Evolutionary conservation across 1,140 invertebrate species (phyloP).

Genomic region (Dinothrombium tinctorium): DNA sequence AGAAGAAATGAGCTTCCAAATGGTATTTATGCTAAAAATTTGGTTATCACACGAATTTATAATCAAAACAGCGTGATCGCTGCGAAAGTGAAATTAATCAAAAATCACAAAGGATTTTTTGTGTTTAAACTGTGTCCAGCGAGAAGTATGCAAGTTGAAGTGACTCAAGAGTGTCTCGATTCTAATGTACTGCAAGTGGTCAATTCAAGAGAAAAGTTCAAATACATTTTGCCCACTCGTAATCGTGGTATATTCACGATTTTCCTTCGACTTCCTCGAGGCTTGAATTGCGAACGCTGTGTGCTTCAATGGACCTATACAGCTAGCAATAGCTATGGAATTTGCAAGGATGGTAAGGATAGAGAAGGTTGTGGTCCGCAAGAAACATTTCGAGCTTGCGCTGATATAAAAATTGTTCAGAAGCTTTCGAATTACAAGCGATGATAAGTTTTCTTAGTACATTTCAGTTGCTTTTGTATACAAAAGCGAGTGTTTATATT

Average conservation of each 20-base stretch:
- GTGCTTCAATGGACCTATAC: slow-evolving; percentile 74
- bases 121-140: slow-evolving; percentile 59
- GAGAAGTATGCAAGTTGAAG: slow-evolving; percentile 46
- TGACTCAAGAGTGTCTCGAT: slow-evolving; percentile 55
- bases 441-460: too few species aligned
- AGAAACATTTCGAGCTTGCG: slow-evolving; percentile 62
- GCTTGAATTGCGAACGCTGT: slow-evolving; percentile 54
- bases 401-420: slow-evolving; percentile 41
- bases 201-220: not conserved
- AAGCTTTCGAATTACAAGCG: not conserved
- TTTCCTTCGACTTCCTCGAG: slow-evolving; percentile 14
- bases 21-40: not conserved
- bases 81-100: slow-evolving; percentile 60
- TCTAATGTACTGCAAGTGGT: slow-evolving; percentile 35
- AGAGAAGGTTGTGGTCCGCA: slow-evolving; percentile 56
- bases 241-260: slow-evolving; percentile 2
- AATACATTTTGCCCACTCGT: slow-evolving; percentile 1
- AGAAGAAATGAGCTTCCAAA: not conserved
- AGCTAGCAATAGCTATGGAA: slow-evolving; percentile 39
- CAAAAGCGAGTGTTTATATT: too few species aligned
- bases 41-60: not conserved
- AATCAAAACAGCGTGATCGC: slow-evolving; percentile 36
- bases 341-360: slow-evolving; percentile 24
- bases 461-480: too few species aligned
- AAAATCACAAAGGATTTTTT: slow-evolving; percentile 66